Evolutionary conservation across 2,797 vertebrate genomes (phyloP).

Genomic region (Eulemur albifrons): DNA sequence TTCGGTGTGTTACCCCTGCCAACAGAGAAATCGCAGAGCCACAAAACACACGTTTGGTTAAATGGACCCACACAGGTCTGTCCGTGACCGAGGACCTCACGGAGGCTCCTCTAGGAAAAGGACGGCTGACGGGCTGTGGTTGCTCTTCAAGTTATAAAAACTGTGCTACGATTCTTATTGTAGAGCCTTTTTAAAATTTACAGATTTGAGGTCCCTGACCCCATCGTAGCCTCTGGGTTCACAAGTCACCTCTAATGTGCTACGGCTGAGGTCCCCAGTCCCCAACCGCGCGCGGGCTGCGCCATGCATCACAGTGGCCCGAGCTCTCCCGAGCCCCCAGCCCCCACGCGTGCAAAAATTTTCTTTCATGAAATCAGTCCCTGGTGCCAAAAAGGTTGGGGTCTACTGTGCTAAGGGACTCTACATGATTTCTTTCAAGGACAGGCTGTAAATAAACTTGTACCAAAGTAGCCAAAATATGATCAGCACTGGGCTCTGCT

Average conservation of each 20-base stretch:
- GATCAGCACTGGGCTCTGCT: neutral
- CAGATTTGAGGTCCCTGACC: neutral
- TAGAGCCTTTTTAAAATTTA: neutral
- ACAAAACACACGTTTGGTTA: neutral
- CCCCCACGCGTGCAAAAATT: too few relatives aligned
- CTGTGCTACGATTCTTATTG: neutral
- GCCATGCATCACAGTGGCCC: too few relatives aligned
- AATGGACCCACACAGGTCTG: neutral
- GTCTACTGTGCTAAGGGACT: neutral
- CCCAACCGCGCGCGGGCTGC: too few relatives aligned
- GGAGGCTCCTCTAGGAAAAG: neutral
- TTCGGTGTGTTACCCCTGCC: neutral
- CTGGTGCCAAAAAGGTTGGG: too few relatives aligned
- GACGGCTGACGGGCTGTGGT: fast-evolving
- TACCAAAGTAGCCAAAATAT: neutral
- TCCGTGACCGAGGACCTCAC: neutral
- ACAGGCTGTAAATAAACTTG: constrained; percentile 21
- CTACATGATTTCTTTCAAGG: constrained; percentile 31
- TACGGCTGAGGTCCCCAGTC: neutral
- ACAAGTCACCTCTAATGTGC: neutral
- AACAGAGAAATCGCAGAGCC: neutral
- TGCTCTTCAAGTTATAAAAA: neutral
- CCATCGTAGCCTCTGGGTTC: neutral
- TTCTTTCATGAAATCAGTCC: too few relatives aligned
- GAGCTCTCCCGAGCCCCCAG: too few relatives aligned